phyloP scores from a whole-genome alignment of 2,113 vertebrate genomes.

The Heptranchias perlo region DNA sequence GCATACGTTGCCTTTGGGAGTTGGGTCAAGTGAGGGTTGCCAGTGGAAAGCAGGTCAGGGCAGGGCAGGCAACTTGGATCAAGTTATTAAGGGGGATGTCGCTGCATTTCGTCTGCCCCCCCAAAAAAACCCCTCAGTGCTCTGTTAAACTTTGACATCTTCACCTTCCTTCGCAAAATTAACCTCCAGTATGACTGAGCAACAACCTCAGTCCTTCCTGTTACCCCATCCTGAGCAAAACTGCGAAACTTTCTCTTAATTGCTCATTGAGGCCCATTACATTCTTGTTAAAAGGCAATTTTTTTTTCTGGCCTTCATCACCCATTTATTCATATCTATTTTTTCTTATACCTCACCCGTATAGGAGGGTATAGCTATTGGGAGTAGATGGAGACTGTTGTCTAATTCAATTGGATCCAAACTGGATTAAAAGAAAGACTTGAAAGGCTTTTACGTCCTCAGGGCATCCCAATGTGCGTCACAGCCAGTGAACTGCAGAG shows the following conservation, averaged over 20 bases:
- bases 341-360: neutral
- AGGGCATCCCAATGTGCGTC: neutral
- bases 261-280: neutral
- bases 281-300: neutral
- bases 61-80: neutral
- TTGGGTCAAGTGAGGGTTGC: neutral
- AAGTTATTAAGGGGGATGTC: neutral
- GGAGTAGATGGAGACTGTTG: neutral
- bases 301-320: neutral
- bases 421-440: neutral
- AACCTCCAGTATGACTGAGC: too few species aligned
- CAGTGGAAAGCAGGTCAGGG: neutral
- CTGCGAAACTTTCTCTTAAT: neutral
- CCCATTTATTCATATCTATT: neutral
- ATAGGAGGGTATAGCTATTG: neutral
- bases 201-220: neutral
- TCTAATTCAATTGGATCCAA: neutral
- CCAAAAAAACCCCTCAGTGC: neutral
- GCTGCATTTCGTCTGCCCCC: neutral
- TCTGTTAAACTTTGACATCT: neutral
- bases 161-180: neutral
- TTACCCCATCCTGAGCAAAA: neutral
- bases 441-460: neutral
- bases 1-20: neutral
- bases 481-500: neutral